phyloP scores from a whole-genome alignment of 2,797 vertebrate genomes.

The Vespertilio murinus region DNA sequence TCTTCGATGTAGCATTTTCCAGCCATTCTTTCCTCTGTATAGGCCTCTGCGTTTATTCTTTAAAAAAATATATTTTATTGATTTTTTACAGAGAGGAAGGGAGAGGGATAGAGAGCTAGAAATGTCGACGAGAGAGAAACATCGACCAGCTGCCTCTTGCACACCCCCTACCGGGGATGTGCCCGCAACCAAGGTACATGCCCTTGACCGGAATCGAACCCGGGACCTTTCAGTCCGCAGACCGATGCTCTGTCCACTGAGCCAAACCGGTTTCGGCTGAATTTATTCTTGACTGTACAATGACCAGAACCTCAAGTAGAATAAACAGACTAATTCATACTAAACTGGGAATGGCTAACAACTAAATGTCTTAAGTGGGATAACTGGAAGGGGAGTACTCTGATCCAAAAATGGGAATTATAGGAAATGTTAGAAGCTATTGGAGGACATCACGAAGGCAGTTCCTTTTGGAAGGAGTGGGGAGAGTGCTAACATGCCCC shows the following conservation, averaged over 20 bases:
- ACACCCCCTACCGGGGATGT: no score
- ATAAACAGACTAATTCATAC: neutral
- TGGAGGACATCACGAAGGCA: neutral
- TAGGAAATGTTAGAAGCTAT: neutral
- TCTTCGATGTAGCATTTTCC: rapidly evolving
- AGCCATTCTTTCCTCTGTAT: neutral
- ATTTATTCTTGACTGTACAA: neutral
- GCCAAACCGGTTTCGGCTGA: no score
- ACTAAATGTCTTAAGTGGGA: neutral
- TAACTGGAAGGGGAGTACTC: neutral
- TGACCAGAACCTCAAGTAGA: neutral
- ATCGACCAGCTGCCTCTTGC: no score
- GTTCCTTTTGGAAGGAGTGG: neutral
- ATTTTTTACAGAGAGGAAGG: no score
- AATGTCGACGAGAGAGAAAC: no score
- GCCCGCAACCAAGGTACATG: no score
- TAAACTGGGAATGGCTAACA: neutral
- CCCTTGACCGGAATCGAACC: no score
- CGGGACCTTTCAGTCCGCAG: no score
- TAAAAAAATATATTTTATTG: no score
- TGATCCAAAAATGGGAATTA: neutral
- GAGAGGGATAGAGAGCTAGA: no score
- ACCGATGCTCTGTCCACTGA: no score
- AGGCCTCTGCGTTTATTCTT: neutral
- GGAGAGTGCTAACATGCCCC: neutral